Conservation (phyloP, 1,140 invertebrate genomes). For the Propsilocerus akamusi region DNA sequence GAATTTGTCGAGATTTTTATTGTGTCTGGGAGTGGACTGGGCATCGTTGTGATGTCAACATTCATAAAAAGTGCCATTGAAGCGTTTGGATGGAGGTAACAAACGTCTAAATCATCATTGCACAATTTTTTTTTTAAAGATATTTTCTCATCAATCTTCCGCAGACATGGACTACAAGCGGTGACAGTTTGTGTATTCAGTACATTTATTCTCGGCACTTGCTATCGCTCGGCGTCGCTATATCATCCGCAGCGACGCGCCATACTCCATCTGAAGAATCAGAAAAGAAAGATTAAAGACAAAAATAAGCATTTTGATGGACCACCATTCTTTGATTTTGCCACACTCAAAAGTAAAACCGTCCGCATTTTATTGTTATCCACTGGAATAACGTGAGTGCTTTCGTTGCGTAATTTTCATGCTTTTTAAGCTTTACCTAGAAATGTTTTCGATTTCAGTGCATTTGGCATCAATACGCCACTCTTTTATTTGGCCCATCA, state of each 20-base stretch:
- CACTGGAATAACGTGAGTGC: slow-evolving; percentile 36
- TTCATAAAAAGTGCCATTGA: slow-evolving; percentile 54
- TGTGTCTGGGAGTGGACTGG: slow-evolving; percentile 65
- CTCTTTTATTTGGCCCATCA: slow-evolving; percentile 70
- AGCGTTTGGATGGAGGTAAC: slow-evolving; percentile 4
- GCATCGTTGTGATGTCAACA: slow-evolving; percentile 64
- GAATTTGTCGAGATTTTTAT: slow-evolving; percentile 79
- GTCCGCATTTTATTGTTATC: slow-evolving; percentile 66
- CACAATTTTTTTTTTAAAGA: neutral
- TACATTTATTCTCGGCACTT: slow-evolving; percentile 72
- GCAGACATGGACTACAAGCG: slow-evolving; percentile 69
- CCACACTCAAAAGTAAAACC: slow-evolving; percentile 63
- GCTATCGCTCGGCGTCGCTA: slow-evolving; percentile 73
- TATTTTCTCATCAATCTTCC: slow-evolving; percentile 33
- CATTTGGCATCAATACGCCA: slow-evolving; percentile 72
- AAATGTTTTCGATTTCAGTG: slow-evolving; percentile 20
- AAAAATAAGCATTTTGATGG: slow-evolving; percentile 54
- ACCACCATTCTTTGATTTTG: slow-evolving; percentile 71
- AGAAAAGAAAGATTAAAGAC: slow-evolving; percentile 66
- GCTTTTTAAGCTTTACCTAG: neutral
- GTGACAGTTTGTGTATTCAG: slow-evolving; percentile 66
- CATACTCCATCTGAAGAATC: slow-evolving; percentile 78
- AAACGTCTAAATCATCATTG: neutral
- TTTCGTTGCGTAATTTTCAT: neutral
- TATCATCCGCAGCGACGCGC: slow-evolving; percentile 79